These are phyloP conservation scores for Microplitis mediator DNA, from an alignment of 1,140 invertebrate species.

Conservation along the genomic window DNA sequence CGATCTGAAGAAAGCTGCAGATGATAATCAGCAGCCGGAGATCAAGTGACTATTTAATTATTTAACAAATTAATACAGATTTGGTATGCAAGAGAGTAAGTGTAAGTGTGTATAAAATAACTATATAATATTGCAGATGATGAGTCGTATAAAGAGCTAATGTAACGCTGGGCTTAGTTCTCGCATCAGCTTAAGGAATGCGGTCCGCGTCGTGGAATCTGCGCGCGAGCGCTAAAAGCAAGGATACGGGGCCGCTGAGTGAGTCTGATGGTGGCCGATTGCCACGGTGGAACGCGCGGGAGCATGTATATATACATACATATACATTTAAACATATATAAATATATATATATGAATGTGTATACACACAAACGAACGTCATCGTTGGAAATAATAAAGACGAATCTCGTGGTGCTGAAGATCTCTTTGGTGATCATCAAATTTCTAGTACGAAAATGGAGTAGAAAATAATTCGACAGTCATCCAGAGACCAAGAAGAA, in stretches of 20 bases:
- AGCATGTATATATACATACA: conserved; percentile 4
- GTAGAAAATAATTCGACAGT: too few relatives aligned
- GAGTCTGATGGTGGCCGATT: conserved; percentile 18
- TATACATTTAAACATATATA: neutral
- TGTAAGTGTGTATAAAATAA: neutral
- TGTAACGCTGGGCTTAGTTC: too few relatives aligned
- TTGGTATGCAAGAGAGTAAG: too few relatives aligned
- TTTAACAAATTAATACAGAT: too few relatives aligned
- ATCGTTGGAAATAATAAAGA: conserved; percentile 51
- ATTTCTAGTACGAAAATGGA: too few relatives aligned
- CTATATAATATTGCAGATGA: conserved; percentile 4
- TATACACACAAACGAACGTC: conserved; percentile 35
- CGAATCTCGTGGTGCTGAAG: conserved; percentile 1
- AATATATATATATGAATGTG: neutral
- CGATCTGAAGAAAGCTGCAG: too few relatives aligned
- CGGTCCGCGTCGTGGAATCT: conserved; percentile 28
- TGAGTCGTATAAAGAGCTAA: too few relatives aligned
- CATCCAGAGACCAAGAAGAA: too few relatives aligned
- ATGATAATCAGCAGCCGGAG: too few relatives aligned
- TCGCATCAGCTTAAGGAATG: conserved; percentile 28
- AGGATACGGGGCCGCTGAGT: conserved; percentile 17
- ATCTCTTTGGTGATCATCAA: too few relatives aligned
- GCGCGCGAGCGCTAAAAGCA: conserved; percentile 13
- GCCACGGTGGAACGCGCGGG: conserved; percentile 31
- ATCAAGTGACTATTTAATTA: too few relatives aligned